Evolutionary conservation across 1,140 invertebrate species (phyloP).

Genomic region (Drosophila arawakana): DNA sequence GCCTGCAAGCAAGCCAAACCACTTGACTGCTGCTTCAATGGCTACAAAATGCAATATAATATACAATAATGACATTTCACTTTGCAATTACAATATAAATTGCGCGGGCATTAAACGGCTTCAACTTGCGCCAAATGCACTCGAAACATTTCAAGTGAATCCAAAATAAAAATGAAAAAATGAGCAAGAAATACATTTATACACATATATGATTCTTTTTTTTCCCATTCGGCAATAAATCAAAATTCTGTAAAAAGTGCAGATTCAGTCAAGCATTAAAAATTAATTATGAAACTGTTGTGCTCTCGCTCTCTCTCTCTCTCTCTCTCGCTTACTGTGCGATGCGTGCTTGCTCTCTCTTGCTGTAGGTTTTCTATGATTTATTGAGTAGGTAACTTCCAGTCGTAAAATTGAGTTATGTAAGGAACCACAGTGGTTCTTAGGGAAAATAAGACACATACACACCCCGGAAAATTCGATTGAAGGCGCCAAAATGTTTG

Average conservation of each 20-base stretch:
- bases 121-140: constrained; percentile 72
- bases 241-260: constrained; percentile 64
- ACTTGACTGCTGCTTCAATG: constrained; percentile 81
- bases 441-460: constrained; percentile 40
- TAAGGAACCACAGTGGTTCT: constrained; percentile 67
- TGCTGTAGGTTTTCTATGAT: constrained; percentile 57
- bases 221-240: constrained; percentile 54
- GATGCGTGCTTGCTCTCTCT: neutral
- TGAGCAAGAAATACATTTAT: constrained; percentile 8
- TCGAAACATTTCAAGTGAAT: constrained; percentile 77
- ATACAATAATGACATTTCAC: constrained; percentile 76
- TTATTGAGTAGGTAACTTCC: constrained; percentile 64
- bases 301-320: neutral
- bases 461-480: constrained; percentile 60
- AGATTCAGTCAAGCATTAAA: constrained; percentile 76
- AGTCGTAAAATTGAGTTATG: constrained; percentile 80
- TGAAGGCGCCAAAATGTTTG: constrained; percentile 77
- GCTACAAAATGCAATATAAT: constrained; percentile 80
- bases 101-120: constrained; percentile 79
- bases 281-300: constrained; percentile 75
- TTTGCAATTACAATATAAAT: constrained; percentile 80
- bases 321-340: constrained; percentile 16
- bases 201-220: constrained; percentile 19
- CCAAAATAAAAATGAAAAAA: constrained; percentile 48
- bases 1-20: constrained; percentile 19